Percentiles rank a stretch among this genome's conserved stretches.
Conservation (phyloP, 2,113 vertebrate genomes). For the Xyrauchen texanus region DNA sequence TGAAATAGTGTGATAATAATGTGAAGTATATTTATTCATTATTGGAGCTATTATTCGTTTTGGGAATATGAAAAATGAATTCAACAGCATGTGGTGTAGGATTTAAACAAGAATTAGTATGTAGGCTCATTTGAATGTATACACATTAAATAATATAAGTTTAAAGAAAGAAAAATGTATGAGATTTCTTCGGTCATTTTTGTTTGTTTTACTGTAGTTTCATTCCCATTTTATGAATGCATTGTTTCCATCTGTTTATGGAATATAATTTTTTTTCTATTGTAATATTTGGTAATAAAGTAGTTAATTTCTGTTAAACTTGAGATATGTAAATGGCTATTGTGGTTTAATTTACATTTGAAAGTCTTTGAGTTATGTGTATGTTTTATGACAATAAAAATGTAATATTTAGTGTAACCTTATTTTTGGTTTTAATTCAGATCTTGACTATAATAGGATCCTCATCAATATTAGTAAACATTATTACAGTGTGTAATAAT, state of each 20-base stretch:
- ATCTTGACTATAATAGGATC: no score
- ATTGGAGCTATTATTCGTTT: neutral
- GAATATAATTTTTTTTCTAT: constrained; percentile 49
- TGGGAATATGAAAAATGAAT: neutral
- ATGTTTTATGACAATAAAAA: constrained; percentile 59
- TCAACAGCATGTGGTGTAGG: neutral
- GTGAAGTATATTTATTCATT: neutral
- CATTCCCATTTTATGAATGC: constrained; percentile 51
- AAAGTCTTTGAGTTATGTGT: constrained; percentile 51
- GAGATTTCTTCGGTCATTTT: constrained; percentile 19
- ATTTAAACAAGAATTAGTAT: no score
- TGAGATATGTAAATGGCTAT: constrained; percentile 55
- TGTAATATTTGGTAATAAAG: neutral
- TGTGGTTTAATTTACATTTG: constrained; percentile 58
- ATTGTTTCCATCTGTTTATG: constrained; percentile 53
- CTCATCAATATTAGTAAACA: no score
- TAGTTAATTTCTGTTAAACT: constrained; percentile 50
- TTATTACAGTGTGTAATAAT: no score
- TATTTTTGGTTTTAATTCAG: neutral
- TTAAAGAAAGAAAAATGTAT: constrained; percentile 17
- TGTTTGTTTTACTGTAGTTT: constrained; percentile 51
- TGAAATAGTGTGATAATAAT: constrained; percentile 4
- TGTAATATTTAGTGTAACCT: constrained; percentile 53
- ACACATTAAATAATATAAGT: neutral
- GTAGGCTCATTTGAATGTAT: constrained; percentile 11